Evolutionary conservation across 1,140 invertebrate species (phyloP), one percentile per base, ranked within the genome.

Genomic region (Mamestra configurata): DNA sequence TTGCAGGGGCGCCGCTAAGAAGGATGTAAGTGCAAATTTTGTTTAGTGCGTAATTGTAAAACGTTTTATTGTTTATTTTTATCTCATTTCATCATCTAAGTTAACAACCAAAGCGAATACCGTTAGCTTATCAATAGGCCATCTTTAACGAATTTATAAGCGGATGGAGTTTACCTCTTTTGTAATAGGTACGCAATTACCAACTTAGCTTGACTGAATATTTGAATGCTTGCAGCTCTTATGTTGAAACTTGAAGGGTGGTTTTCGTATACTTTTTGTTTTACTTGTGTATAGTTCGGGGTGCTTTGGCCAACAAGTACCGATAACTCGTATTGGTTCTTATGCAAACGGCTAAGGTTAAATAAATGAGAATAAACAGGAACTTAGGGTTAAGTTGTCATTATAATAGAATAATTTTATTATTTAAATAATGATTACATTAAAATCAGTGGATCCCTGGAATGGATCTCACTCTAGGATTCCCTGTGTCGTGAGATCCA

Each of bases 91-190:
- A 37, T 59, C 15, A 76, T 76, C 43, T 76, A 43, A 68, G 71
- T 11, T 40, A 76, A 76, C 73, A 64, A 75, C 35, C 53, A 76
- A 76, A 64, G 13, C 73, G 40, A 76, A 64, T 27, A 55, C 73
- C 35, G 31, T 72, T 66, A 49, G 27, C 66, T 81, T 84, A 87
- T 85, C 86, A 22, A 53, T 84, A 87, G 86, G 81, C 81, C 84
- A 87, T 85, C 86, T 84, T 82, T 55, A 80, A 82, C 72, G 76
- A 81, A 78, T 82, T 85, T 84, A 81, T 78, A 77, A 72, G 40
- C 82, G 82, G 79, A 87, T 81, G 72, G 40, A 80, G 82, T 82
- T 79, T 46, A 61, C 37, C 8, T 76, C 72, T 84, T 79, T 76
- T 72, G 77, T 64, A 78, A 84, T 79, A 75, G 46, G 13, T 24